phyloP scores from a whole-genome alignment of 1,140 invertebrate genomes.

The Euschistus heros region DNA sequence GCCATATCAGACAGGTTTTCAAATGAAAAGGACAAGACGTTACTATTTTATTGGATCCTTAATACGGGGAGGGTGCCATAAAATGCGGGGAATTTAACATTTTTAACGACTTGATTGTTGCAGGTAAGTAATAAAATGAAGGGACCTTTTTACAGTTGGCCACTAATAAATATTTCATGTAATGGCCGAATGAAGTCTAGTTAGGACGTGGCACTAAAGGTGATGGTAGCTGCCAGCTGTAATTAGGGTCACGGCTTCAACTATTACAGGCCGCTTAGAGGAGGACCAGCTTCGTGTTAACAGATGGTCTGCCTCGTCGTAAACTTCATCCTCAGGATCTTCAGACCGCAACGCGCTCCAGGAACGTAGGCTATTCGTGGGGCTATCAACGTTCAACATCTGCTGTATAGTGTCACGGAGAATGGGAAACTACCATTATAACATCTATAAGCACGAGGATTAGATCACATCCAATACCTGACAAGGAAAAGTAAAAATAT shows the following conservation, averaged over 20 bases:
- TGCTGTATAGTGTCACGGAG: too few species aligned
- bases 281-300: background rate
- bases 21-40: background rate
- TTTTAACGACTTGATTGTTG: slow-evolving; percentile 8
- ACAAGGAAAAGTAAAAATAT: too few species aligned
- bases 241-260: slow-evolving; percentile 2
- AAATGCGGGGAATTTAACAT: background rate
- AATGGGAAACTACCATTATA: too few species aligned
- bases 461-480: too few species aligned
- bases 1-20: too few species aligned
- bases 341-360: too few species aligned
- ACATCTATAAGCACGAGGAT: too few species aligned
- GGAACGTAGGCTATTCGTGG: too few species aligned
- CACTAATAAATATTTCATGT: slow-evolving; percentile 9
- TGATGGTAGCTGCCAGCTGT: background rate
- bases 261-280: background rate
- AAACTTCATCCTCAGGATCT: background rate
- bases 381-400: too few species aligned
- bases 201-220: background rate
- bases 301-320: slow-evolving; percentile 1
- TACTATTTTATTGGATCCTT: background rate
- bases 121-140: background rate
- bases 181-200: background rate
- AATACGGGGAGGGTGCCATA: background rate
- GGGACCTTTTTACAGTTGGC: background rate